Conservation (phyloP, 2,113 vertebrate genomes). For the Strigops habroptila region DNA sequence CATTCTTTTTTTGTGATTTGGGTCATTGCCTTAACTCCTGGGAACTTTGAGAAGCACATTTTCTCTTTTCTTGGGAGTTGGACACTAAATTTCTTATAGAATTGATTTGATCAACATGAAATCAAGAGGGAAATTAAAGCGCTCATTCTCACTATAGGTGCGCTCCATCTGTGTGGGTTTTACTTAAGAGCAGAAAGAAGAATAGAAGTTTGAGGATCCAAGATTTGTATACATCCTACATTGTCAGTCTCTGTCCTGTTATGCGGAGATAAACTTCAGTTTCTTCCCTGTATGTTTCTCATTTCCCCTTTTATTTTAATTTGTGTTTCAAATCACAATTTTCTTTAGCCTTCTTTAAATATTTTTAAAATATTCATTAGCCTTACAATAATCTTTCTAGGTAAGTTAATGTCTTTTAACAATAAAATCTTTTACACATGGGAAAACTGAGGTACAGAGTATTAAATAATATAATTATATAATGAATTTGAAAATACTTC, state of each 20-base stretch:
- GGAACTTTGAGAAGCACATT: background rate
- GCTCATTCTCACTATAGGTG: background rate
- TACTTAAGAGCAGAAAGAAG: background rate
- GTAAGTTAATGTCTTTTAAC: background rate
- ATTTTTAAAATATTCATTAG: background rate
- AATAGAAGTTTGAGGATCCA: background rate
- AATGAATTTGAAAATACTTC: background rate
- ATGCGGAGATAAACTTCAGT: background rate
- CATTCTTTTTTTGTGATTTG: background rate
- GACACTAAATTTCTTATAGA: background rate
- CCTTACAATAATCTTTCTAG: background rate
- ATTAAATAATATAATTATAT: background rate
- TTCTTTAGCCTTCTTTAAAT: background rate
- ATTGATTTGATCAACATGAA: background rate
- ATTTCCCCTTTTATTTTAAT: background rate
- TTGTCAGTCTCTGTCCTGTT: background rate
- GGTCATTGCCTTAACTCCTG: background rate
- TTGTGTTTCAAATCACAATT: background rate
- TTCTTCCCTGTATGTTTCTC: background rate
- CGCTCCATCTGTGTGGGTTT: background rate
- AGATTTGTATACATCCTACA: background rate
- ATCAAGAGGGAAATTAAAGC: background rate
- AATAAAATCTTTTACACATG: background rate
- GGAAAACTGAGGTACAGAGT: background rate
- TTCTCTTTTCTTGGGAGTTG: background rate